Percentiles rank a stretch among this genome's conserved stretches.
These are phyloP conservation scores for Delia radicum DNA, from an alignment of 1,140 invertebrate species.

Conservation along the genomic window DNA sequence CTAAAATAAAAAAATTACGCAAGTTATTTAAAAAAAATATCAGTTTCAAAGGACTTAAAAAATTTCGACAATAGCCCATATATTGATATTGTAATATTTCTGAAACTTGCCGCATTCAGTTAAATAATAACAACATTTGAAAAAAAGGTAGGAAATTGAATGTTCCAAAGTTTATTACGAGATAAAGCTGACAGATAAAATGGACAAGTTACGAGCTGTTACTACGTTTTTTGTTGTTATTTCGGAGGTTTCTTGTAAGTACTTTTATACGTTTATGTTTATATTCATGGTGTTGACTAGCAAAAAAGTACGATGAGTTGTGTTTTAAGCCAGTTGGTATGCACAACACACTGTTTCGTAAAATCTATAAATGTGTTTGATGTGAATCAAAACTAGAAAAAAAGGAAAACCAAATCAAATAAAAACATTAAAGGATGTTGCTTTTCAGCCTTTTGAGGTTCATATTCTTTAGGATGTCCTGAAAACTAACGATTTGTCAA, in stretches of 20 bases:
- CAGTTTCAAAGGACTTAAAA: no score
- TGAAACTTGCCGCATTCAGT: no score
- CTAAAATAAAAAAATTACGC: no score
- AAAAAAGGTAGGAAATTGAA: constrained; percentile 30
- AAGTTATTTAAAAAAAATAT: no score
- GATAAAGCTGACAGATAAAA: constrained; percentile 30
- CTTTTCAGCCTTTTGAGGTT: background rate
- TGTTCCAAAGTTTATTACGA: constrained; percentile 24
- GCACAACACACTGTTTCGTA: background rate
- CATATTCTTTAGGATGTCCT: no score
- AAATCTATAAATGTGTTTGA: background rate
- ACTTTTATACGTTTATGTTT: background rate
- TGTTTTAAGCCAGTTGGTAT: constrained; percentile 1
- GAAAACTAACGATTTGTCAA: no score
- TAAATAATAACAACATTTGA: no score
- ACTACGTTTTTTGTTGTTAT: constrained; percentile 2
- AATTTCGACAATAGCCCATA: no score
- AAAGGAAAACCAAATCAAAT: no score
- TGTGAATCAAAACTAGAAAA: background rate
- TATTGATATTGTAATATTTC: no score
- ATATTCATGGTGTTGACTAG: background rate
- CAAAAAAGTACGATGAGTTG: background rate
- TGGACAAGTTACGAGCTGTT: constrained; percentile 30
- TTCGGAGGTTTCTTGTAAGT: constrained; percentile 3
- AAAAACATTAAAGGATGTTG: background rate